Evolutionary conservation across 53 echinoderm and acorn worm genomes (phyloP), one percentile per base, ranked within the genome.

Genomic region (Astropecten irregularis): DNA sequence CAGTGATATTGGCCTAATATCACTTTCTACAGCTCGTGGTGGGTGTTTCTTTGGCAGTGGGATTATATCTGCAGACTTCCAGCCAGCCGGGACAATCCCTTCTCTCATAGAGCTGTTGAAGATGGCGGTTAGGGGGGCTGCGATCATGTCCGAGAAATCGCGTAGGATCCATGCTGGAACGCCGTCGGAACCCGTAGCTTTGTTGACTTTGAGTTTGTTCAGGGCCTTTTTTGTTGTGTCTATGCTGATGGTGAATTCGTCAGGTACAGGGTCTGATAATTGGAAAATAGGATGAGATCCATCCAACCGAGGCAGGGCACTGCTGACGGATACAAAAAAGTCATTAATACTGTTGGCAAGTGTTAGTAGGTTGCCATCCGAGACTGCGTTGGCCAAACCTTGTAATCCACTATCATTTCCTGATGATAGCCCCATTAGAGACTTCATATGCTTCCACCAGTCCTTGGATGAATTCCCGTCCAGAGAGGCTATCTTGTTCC

Each of bases 371-470:
- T 67, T 37, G 2, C 74, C 52, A 32, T 28, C 7, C 0, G 2
- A 0, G 37, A 65, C 65, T 0, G 65, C 31, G 18, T 13, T 36
- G 1, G 65, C 65, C n/a, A 65, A 21, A 18, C 65, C 65, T 19
- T 65, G 65, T 5, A 65, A 21, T 1, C 65, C 11, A 2, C 1
- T 10, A 66, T 71, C 30, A 5, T 25, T 21, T 2, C 0, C 34
- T 4, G 33, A 2, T 26, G 32, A 53, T 31, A 53, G 35, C 0
- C 74, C 74, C 53, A 73, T 52, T n/a, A 73, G 39, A 4, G 35
- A 19, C 25, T 73, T 73, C 19, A 55, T 73, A 34, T 73, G 53
- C 23, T 50, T 49, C 74, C 74, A 72, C 52, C 72, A 72, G 52
- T 26, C 52, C 13, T 53, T 73, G 54, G 53, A 16, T 0, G 52